Conservation (phyloP, 2,888 invertebrate genomes). For the Epinotia ramella region DNA sequence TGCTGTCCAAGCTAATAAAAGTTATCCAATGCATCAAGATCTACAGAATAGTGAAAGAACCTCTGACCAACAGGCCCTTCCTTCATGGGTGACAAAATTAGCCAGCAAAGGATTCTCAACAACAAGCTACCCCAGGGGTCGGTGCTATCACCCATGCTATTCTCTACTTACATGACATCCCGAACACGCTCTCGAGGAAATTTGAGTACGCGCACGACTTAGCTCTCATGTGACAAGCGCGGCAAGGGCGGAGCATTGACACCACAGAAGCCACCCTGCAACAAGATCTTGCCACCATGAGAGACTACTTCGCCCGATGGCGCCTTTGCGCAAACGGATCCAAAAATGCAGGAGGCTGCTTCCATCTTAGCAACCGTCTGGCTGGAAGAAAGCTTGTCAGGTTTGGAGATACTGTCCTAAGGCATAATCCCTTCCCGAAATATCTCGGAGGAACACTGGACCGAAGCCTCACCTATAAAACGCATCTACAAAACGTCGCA, state of each 20-base stretch:
- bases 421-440: background rate
- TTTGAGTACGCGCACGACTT: background rate
- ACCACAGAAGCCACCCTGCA: background rate
- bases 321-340: background rate
- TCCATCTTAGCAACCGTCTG: background rate
- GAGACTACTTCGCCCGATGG: background rate
- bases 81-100: background rate
- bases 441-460: background rate
- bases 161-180: too few species aligned
- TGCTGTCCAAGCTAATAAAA: conserved; percentile 3
- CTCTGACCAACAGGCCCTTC: too few species aligned
- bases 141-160: background rate
- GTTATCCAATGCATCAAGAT: too few species aligned
- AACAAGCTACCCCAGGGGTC: background rate
- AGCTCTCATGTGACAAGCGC: background rate
- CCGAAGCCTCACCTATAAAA: background rate
- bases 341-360: background rate
- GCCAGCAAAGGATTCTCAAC: background rate
- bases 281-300: background rate
- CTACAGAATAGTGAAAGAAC: too few species aligned
- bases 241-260: background rate
- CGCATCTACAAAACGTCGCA: background rate
- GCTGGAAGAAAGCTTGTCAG: background rate
- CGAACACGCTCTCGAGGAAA: background rate
- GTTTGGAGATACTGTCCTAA: background rate